A percentile compares a stretch with the other conserved stretches of the same genome.
Evolutionary conservation across 2,888 invertebrate species (phyloP).

Genomic region (Nymphalis polychloros): DNA sequence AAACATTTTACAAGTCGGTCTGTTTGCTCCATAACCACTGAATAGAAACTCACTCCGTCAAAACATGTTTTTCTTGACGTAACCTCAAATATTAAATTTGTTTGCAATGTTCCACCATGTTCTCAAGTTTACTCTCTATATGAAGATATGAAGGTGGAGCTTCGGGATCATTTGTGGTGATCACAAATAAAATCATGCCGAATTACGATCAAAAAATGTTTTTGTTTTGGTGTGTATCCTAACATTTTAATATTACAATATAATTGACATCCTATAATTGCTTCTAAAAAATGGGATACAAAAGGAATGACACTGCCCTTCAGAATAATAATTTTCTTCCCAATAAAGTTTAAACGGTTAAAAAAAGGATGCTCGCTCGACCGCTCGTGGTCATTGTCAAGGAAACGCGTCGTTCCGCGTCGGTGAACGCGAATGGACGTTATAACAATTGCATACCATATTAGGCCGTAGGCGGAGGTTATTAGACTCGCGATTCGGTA

Average conservation of each 20-base stretch:
- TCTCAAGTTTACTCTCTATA: background rate
- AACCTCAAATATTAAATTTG: constrained; percentile 17
- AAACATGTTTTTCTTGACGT: constrained; percentile 23
- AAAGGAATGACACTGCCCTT: background rate
- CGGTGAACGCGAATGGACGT: constrained; percentile 27
- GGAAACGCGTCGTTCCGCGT: constrained; percentile 34
- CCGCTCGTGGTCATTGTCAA: constrained; percentile 41
- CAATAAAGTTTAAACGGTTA: background rate
- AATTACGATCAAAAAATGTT: no score
- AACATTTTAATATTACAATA: no score
- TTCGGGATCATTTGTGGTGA: no score
- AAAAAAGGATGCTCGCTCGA: constrained; percentile 30
- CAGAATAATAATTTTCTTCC: background rate
- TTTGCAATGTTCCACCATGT: constrained; percentile 1
- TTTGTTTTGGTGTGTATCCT: no score
- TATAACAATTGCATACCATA: constrained; percentile 19
- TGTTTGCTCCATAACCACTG: constrained; percentile 23
- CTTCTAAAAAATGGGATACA: no score
- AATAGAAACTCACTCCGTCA: constrained; percentile 20
- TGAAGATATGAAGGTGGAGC: no score
- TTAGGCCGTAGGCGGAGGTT: constrained; percentile 1
- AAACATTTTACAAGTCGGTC: constrained; percentile 22
- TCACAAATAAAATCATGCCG: no score
- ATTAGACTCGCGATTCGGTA: constrained; percentile 3
- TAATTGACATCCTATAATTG: no score